phyloP scores from a whole-genome alignment of 2,888 invertebrate genomes.

The Serripes groenlandicus region DNA sequence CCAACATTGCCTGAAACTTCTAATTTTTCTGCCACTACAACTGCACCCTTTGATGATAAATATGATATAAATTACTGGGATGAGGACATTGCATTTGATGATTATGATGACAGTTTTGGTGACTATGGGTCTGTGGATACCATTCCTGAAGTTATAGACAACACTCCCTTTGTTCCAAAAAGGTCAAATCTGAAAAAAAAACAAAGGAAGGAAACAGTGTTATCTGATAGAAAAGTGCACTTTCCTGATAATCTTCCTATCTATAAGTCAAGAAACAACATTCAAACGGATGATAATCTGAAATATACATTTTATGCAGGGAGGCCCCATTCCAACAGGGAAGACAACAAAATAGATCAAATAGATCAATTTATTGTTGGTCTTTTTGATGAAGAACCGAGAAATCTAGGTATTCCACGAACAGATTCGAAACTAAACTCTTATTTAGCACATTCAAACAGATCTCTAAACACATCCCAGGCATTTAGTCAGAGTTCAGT shows the following conservation, averaged over 20 bases:
- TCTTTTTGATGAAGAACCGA: slow-evolving; percentile 59
- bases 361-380: slow-evolving; percentile 58
- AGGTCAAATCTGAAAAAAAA: slow-evolving; percentile 47
- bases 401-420: slow-evolving; percentile 31
- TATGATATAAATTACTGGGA: slow-evolving; percentile 21
- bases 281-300: background rate
- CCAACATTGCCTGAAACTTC: background rate
- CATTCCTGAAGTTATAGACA: slow-evolving; percentile 56
- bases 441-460: background rate
- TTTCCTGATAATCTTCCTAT: slow-evolving; percentile 59
- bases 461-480: no score
- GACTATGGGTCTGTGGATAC: background rate
- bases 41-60: background rate
- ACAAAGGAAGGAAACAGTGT: slow-evolving; percentile 35
- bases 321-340: slow-evolving; percentile 10
- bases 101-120: background rate
- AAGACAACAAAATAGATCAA: slow-evolving; percentile 48
- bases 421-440: background rate
- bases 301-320: background rate
- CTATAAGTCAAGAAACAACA: slow-evolving; percentile 48
- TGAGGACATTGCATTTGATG: slow-evolving; percentile 18
- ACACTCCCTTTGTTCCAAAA: slow-evolving; percentile 40
- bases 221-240: slow-evolving; percentile 36
- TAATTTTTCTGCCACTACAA: background rate
- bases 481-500: background rate